Conservation (phyloP, 1,140 invertebrate species). For the Drosophila repletoides region DNA sequence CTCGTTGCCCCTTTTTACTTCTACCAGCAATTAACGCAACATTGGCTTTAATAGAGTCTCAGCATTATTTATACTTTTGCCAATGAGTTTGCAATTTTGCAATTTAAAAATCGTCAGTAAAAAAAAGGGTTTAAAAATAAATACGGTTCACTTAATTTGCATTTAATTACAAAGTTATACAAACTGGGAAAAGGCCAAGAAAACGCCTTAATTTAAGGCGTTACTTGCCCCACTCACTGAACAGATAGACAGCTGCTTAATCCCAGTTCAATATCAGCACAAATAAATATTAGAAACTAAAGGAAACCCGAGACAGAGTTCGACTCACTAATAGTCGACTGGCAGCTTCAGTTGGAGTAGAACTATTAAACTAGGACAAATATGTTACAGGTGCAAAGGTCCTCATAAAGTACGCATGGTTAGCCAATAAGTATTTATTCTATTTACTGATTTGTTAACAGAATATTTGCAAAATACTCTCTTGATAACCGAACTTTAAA, state of each 20-base stretch:
- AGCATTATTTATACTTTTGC: constrained; percentile 56
- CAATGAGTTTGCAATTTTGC: constrained; percentile 58
- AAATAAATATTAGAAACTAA: too few species aligned
- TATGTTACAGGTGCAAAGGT: too few species aligned
- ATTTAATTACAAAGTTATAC: constrained; percentile 73
- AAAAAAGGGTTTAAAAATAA: constrained; percentile 54
- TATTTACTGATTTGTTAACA: background rate
- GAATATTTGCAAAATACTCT: background rate
- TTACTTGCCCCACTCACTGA: background rate
- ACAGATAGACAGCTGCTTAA: constrained; percentile 10
- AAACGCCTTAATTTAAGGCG: constrained; percentile 15
- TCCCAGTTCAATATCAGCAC: constrained; percentile 8
- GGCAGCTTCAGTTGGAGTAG: too few species aligned
- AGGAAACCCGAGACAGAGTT: too few species aligned
- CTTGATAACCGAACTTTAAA: background rate
- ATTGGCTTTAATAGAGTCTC: constrained; percentile 63
- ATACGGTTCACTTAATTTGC: constrained; percentile 70
- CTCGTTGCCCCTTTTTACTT: constrained; percentile 21
- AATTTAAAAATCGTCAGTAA: constrained; percentile 57
- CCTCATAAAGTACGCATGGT: too few species aligned
- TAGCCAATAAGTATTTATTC: background rate
- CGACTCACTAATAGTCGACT: too few species aligned
- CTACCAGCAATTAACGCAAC: constrained; percentile 49
- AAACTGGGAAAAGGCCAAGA: constrained; percentile 17
- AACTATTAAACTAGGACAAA: too few species aligned